Evolutionary conservation across 2,797 vertebrate species (phyloP), one percentile per base, ranked within the genome.

Genomic region (Leptatherina wallacei): DNA sequence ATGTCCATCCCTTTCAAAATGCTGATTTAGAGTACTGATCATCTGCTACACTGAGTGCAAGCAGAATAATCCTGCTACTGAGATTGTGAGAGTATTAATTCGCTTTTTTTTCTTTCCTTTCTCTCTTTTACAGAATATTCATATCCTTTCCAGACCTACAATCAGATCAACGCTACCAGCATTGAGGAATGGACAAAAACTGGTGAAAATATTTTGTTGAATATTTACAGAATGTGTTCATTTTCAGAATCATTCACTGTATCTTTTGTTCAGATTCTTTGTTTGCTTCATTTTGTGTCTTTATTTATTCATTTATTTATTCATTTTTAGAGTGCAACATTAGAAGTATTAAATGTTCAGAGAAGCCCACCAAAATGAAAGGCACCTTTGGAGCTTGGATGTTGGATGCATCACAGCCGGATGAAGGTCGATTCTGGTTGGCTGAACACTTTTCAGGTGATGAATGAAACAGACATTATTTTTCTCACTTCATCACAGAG

Each of bases 371-470:
- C 11, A 92, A 86, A n/a, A 90, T 96, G 7, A 83, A 83, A 24
- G 90, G 90, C 64, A 97, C 96, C 0, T 98, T 93, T 78, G 97
- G 97, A 73, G 93, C 96, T 0, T 97, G 95, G 96, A 96, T 97
- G 92, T 85, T 88, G 20, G 97, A 98, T 65, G 89, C 93, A 2
- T 90, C 91, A 0, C 87, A 82, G 54, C 82, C 56, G 71, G 94
- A 91, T 0, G 94, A 95, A 16, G 91, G 92, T 3, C 93, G 87
- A 54, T 94, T 95, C 83, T 98, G 97, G 97, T 80, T 97, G 56
- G 95, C 95, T 0, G 92, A 92, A 22, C 97, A 98, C 80, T 98
- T 98, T 80, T 96, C 95, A 94, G 97, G 97, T 98, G 86, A 69
- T 58, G 62, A 49, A 27, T 20, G 20, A 7, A 40, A 13, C 3